Evolutionary conservation across 2,888 invertebrate genomes (phyloP), one percentile per base, ranked within the genome.

Genomic region (Andrena marginata): DNA sequence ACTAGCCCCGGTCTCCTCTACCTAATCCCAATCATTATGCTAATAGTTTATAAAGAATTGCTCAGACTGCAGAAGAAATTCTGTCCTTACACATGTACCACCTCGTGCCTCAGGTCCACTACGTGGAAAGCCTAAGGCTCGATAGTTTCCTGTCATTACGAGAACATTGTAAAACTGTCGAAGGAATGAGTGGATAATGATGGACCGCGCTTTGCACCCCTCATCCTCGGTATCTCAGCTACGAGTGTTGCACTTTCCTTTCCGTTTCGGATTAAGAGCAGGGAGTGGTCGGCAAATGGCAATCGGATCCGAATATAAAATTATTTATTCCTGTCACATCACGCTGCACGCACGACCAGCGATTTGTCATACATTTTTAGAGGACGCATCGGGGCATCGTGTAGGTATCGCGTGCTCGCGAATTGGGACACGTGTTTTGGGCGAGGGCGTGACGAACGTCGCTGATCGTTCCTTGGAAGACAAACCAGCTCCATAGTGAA

Each of bases 251-350:
- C 70, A 67, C 78, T 78, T 80, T 76, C 77, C 78, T 62, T 78
- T 85, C 62, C 8, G 51, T 20, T 67, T 82, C 42, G 71, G 26
- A 70, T 73, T 48, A 64, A 63, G 54, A 71, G 33, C 56, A 68
- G 73, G 81, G 84, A 73, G 79, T 71, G 81, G 76, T 65, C 33
- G 35, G 64, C 33, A 49, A 49, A 64, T 54, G 51, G 31, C 77
- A 62, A 64, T 85, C 82, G 33, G 59, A 75, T 82, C 20, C 16
- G 54, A 64, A 60, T 73, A 68, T 42, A 29, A 67, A 84, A 85
- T 82, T 71, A 67, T 68, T 82, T 71, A 67, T 68, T 77, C 48
- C 51, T 48, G 74, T 85, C 82, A 63, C 69, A 73, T 82, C 33
- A 23, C 6, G 23, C 33, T 73, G 68, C 60, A 56, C 13, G 20